Evolutionary conservation across 1,140 invertebrate genomes (phyloP).

Genomic region (Orchesella cincta): DNA sequence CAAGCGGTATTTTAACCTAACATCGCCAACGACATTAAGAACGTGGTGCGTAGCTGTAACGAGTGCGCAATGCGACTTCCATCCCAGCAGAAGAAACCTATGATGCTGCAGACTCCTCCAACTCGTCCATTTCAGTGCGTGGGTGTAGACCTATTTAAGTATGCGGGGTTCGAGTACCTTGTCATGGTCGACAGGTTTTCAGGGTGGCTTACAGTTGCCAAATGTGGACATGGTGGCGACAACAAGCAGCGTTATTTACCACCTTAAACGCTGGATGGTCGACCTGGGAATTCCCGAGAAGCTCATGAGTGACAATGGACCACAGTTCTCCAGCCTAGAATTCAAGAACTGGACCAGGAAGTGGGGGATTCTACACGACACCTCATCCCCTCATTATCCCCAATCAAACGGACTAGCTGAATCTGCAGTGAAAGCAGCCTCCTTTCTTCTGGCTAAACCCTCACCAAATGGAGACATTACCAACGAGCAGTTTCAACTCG

Average conservation of each 20-base stretch:
- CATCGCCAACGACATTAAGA: background rate
- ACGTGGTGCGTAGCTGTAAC: background rate
- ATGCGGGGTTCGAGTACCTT: background rate
- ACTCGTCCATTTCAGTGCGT: background rate
- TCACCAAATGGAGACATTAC: background rate
- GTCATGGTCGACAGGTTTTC: background rate
- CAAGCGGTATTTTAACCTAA: background rate
- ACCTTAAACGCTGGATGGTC: background rate
- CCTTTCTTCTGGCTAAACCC: constrained; percentile 32
- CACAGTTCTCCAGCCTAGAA: constrained; percentile 54
- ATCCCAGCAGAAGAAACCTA: background rate
- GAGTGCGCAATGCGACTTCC: background rate
- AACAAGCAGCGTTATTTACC: background rate
- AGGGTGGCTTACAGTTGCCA: background rate
- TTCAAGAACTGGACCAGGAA: constrained; percentile 55
- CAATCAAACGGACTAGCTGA: constrained; percentile 45
- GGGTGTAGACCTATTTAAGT: background rate
- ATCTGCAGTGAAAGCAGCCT: constrained; percentile 39
- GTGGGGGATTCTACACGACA: constrained; percentile 55
- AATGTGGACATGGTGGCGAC: background rate
- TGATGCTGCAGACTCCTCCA: background rate
- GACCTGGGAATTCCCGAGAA: constrained; percentile 52
- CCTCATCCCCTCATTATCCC: constrained; percentile 43
- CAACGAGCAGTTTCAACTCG: background rate
- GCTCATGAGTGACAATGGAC: constrained; percentile 55